Percentiles rank a stretch among this genome's conserved stretches.
Conservation (phyloP, 2,888 invertebrate species). For the Choristoneura rosaceana region DNA sequence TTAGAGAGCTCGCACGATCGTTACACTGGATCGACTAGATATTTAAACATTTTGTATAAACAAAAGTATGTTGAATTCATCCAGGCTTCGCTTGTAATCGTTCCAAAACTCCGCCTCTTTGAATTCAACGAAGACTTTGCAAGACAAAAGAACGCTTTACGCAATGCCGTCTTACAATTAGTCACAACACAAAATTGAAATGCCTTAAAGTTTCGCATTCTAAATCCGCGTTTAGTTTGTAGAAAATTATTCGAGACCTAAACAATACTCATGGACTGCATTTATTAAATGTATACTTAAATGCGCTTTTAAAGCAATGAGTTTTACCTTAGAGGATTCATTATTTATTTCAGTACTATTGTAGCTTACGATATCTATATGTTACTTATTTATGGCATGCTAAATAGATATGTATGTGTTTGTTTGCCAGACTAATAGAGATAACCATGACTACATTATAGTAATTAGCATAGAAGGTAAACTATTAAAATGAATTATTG, state of each 20-base stretch:
- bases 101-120: conserved; percentile 63
- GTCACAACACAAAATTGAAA: conserved; percentile 29
- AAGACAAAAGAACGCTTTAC: conserved; percentile 36
- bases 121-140: conserved; percentile 76
- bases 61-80: conserved; percentile 79
- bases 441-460: conserved; percentile 62
- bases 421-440: conserved; percentile 68
- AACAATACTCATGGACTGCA: conserved; percentile 66
- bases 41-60: conserved; percentile 51
- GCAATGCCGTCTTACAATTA: conserved; percentile 24
- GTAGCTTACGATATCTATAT: conserved; percentile 36
- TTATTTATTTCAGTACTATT: conserved; percentile 41
- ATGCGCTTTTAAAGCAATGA: conserved; percentile 28
- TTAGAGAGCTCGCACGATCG: conserved; percentile 88
- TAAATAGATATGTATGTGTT: conserved; percentile 43
- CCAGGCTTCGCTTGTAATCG: conserved; percentile 59
- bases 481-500: conserved; percentile 51
- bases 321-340: conserved; percentile 23
- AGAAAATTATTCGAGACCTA: conserved; percentile 58
- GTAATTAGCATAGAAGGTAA: conserved; percentile 40
- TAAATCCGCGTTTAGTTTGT: conserved; percentile 69
- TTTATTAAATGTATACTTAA: conserved; percentile 52
- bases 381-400: conserved; percentile 47
- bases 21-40: conserved; percentile 87
- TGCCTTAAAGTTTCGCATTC: conserved; percentile 61